These are phyloP conservation scores for Grus americana DNA, from an alignment of 2,113 vertebrate genomes.

Conservation along the genomic window DNA sequence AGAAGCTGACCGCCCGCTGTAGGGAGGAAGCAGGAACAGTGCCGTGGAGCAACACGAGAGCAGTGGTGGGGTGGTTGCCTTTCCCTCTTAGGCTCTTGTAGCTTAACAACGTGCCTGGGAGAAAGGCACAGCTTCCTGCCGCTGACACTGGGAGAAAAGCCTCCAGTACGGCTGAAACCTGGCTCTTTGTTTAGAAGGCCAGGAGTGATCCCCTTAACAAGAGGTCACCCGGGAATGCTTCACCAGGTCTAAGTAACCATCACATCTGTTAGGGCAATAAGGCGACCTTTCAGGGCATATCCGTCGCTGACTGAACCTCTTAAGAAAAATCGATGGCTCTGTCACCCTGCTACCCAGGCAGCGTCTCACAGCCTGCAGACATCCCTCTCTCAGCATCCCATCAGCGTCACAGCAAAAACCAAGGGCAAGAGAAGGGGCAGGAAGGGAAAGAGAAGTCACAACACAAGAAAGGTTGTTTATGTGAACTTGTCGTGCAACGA, in stretches of 20 bases:
- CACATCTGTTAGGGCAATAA: neutral
- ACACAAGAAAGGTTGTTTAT: neutral
- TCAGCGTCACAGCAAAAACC: accelerated
- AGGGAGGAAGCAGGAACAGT: neutral
- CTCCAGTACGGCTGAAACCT: neutral
- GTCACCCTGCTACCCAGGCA: neutral
- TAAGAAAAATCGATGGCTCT: too few species aligned
- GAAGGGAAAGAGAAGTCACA: neutral
- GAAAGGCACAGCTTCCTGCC: neutral
- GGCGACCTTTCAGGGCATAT: too few species aligned
- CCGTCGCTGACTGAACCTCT: neutral
- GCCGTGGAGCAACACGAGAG: neutral
- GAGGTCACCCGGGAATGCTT: neutral
- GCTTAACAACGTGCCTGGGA: neutral
- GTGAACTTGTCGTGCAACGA: too few species aligned
- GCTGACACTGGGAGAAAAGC: neutral
- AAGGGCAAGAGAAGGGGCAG: neutral
- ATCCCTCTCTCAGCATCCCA: neutral
- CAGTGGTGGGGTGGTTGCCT: neutral
- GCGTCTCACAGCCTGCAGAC: neutral
- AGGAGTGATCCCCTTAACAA: neutral
- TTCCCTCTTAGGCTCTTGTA: neutral
- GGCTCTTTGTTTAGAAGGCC: neutral
- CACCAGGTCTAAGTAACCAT: neutral
- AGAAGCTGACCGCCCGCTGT: neutral